Conservation (phyloP, 2,113 vertebrate genomes). For the Mormyrus lacerda region DNA sequence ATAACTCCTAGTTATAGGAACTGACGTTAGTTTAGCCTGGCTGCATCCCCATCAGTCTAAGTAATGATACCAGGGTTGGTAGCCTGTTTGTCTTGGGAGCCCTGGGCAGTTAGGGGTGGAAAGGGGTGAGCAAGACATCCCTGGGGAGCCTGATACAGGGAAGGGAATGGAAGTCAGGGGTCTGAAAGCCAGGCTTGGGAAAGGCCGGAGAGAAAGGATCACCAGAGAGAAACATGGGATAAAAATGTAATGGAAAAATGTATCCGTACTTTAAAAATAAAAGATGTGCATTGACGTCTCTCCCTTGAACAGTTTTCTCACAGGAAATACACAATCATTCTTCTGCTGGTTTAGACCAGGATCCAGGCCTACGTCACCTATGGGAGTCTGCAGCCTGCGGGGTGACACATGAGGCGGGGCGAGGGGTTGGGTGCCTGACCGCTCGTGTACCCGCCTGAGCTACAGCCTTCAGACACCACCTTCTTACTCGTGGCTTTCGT, state of each 20-base stretch:
- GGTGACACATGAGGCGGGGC: too few relatives aligned
- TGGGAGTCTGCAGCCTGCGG: not conserved
- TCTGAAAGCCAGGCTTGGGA: conserved; percentile 4
- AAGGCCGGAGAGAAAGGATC: not conserved
- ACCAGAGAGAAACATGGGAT: not conserved
- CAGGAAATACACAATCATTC: not conserved
- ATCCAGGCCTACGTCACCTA: not conserved
- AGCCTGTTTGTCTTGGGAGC: conserved; percentile 21
- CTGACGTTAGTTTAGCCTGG: conserved; percentile 4
- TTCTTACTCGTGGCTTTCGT: not conserved
- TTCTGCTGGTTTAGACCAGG: not conserved
- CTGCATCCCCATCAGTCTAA: not conserved
- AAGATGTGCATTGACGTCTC: not conserved
- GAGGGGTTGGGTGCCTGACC: too few relatives aligned
- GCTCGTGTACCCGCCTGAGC: not conserved
- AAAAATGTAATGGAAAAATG: conserved; percentile 25
- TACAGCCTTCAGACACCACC: not conserved
- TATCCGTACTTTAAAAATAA: conserved; percentile 4
- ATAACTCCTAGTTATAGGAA: not conserved
- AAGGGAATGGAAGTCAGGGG: not conserved
- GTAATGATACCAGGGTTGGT: conserved; percentile 15
- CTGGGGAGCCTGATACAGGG: not conserved
- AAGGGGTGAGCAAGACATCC: not conserved
- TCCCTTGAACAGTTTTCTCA: not conserved
- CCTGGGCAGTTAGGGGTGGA: conserved; percentile 6